Percentiles rank a stretch among this genome's conserved stretches.
Evolutionary conservation across 2,797 vertebrate species (phyloP).

Genomic region (Margarornis squamiger): DNA sequence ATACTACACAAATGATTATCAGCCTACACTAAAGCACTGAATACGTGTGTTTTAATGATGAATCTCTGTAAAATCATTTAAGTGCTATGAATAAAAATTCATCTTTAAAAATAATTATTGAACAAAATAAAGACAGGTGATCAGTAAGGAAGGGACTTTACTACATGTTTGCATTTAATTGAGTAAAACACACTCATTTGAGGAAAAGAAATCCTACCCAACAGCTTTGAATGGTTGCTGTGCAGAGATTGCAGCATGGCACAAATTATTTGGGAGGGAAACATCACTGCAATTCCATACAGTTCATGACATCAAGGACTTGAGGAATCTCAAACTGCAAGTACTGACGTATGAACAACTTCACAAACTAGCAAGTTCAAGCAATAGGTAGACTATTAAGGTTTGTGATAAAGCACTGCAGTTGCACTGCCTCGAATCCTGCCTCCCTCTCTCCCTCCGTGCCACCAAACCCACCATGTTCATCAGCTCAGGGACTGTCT

Average conservation of each 20-base stretch:
- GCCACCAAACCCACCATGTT: background rate
- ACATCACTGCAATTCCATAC: background rate
- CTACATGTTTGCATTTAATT: background rate
- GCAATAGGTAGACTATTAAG: background rate
- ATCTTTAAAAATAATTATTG: background rate
- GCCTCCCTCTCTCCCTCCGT: background rate
- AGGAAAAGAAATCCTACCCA: background rate
- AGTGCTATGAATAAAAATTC: background rate
- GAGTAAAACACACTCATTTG: background rate
- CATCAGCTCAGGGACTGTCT: background rate
- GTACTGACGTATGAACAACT: background rate
- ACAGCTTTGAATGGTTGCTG: background rate
- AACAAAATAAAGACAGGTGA: background rate
- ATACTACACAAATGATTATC: background rate
- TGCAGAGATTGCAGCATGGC: background rate
- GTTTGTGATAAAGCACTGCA: background rate
- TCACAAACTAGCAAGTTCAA: background rate
- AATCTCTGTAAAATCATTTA: background rate
- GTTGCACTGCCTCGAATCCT: background rate
- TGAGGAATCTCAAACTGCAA: background rate
- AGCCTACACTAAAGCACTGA: background rate
- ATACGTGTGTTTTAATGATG: background rate
- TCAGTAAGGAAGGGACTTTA: background rate
- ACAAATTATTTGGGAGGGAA: background rate
- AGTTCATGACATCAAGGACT: background rate